These are phyloP conservation scores for Thera obeliscata DNA, from an alignment of 2,888 invertebrate genomes.

Conservation along the genomic window DNA sequence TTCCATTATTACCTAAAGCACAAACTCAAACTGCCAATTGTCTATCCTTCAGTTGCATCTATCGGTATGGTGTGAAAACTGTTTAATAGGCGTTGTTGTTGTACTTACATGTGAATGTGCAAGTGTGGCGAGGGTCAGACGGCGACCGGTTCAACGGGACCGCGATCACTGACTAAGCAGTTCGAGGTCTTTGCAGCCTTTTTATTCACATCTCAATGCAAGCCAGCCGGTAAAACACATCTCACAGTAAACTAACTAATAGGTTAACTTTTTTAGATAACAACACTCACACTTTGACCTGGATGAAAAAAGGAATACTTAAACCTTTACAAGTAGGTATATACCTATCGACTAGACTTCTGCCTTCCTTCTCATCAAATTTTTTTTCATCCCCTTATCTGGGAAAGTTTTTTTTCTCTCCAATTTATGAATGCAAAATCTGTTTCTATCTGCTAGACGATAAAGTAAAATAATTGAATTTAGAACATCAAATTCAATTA, in stretches of 20 bases:
- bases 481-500: too few relatives aligned
- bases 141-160: slow-evolving; percentile 70
- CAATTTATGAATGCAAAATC: too few relatives aligned
- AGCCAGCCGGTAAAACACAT: slow-evolving; percentile 36
- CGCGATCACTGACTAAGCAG: slow-evolving; percentile 74
- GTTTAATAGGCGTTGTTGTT: slow-evolving; percentile 8
- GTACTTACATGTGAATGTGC: slow-evolving; percentile 60
- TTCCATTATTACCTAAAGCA: background rate
- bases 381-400: too few relatives aligned
- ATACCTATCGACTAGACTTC: too few relatives aligned
- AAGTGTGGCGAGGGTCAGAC: slow-evolving; percentile 51
- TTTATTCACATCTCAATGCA: slow-evolving; percentile 62
- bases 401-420: too few relatives aligned
- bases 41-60: background rate
- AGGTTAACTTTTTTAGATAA: background rate
- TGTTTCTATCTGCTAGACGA: too few relatives aligned
- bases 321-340: too few relatives aligned
- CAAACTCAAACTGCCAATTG: background rate
- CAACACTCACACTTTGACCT: background rate
- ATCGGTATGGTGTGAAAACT: background rate
- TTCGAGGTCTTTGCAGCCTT: slow-evolving; percentile 71
- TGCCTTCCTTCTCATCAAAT: too few relatives aligned
- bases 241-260: slow-evolving; percentile 18
- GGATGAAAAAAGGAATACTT: background rate
- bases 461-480: too few relatives aligned